Evolutionary conservation across 2,888 invertebrate genomes (phyloP), one percentile per base, ranked within the genome.

Genomic region (Hypselothyrea guttata): DNA sequence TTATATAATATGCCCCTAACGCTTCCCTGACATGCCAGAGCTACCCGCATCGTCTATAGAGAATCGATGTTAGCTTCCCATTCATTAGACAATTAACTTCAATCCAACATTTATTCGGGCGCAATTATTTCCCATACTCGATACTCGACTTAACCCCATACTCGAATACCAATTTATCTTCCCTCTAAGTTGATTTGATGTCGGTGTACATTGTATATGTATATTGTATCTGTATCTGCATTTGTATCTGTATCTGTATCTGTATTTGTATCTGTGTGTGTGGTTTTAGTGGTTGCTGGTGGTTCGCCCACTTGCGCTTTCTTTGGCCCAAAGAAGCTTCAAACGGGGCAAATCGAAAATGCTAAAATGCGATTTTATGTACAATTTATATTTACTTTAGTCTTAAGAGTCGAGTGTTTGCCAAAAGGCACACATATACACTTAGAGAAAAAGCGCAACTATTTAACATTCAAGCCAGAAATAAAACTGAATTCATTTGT

Each of bases 231-330:
- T 27, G n/a, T 30, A n/a, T 3, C n/a, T 31, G n/a, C 30, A 16
- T 8, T 27, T 2, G 16, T 16, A 11, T 34, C 12, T 45, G 7
- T 0, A 13, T 34, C 9, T 34, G 1, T n/a, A 15, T 9, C n/a
- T 9, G 18, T 38, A 2, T 30, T 8, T 16, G 22, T 22, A 22
- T n/a, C 35, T 27, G n/a, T 30, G 15, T 3, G 30, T 22, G 22
- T 22, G n/a, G 38, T 49, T 28, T 37, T 41, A 47, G 13, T 22
- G 22, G 22, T 22, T n/a, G n/a, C n/a, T n/a, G n/a, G n/a, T 22
- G 35, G 35, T 15, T 59, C 74, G 59, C 66, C 76, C 72, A 79
- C 77, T 70, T 69, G 64, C 72, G 74, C 77, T 77, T 79, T 79
- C 79, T 72, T 70, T 63, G 53, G 46, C 54, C 58, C 45, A 56